Base-by-base conservation (phyloP, 2,888 invertebrate genomes). In the Plebejus melissa region DNA sequence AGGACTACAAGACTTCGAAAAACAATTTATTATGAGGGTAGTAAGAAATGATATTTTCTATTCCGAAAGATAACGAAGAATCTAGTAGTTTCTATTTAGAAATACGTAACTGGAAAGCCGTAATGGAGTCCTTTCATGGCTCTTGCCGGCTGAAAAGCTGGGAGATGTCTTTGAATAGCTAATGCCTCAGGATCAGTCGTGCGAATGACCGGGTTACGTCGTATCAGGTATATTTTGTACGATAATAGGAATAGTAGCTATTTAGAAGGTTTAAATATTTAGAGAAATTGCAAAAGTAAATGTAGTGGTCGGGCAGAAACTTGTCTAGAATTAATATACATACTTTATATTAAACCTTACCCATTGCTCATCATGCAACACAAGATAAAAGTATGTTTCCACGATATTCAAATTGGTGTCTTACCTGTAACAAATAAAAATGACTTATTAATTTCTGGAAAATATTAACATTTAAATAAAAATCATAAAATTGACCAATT, bases 151-250 rank as follows among this genome's bases (percentile, higher is more conserved):
- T 72, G 72, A 72, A 72, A 72, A 32, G 46, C 71, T 71, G 16
- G 1, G 71, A 75, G 71, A 75, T 71, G 71, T 75, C 60, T 75
- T 70, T 75, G 75, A 75, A 75, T 75, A 72, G 75, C 75, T 58
- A 41, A 75, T 75, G 75, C 46, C 71, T 28, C n/a, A 71, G 71
- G 46, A 60, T 60, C 22, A 60, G n/a, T 32, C 57, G 74, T 76
- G 76, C 46, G 74, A 74, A 72, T 36, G 76, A 72, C 76, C 60
- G 36, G 54, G n/a, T 74, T 57, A 60, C 36, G 74, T 4, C 13
- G 54, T 50, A 74, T 4, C 22, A 22, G 22, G 46, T 50, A 41
- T 7, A 7, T 41, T 41, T 72, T n/a, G 16, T 28, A 54, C 50
- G 22, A 54, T 16, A 4, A 54, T 54, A 54, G 54, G 16, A 54